phyloP scores from a whole-genome alignment of 2,797 vertebrate species.

The Chelon auratus region DNA sequence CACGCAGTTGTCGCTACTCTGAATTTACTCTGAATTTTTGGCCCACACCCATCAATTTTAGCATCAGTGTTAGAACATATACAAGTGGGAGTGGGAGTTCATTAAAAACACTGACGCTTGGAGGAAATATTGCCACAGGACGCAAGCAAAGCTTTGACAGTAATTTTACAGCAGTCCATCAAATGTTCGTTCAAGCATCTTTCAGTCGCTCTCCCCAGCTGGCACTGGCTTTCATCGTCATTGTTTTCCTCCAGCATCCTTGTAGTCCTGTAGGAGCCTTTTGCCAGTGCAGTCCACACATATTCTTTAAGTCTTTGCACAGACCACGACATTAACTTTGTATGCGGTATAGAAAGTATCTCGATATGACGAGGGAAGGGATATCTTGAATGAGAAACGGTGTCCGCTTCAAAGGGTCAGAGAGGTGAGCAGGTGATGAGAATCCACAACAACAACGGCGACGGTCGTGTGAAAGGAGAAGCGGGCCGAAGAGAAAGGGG shows the following conservation, averaged over 20 bases:
- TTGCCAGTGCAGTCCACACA: constrained; percentile 31
- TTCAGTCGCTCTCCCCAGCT: constrained; percentile 33
- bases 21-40: background rate
- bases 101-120: constrained; percentile 53
- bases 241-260: constrained; percentile 18
- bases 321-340: constrained; percentile 49
- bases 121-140: constrained; percentile 45
- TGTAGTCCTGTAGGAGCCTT: constrained; percentile 39
- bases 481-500: constrained; percentile 30
- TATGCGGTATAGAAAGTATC: constrained; percentile 15
- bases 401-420: background rate
- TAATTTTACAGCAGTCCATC: constrained; percentile 61
- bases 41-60: constrained; percentile 29
- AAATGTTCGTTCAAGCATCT: constrained; percentile 32
- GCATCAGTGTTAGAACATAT: constrained; percentile 44
- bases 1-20: background rate
- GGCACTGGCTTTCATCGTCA: constrained; percentile 27
- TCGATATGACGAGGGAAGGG: constrained; percentile 7
- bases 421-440: background rate
- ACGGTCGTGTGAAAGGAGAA: constrained; percentile 34
- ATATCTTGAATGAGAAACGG: constrained; percentile 17
- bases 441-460: constrained; percentile 50
- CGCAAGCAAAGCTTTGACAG: constrained; percentile 46
- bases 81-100: constrained; percentile 55
- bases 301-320: constrained; percentile 39